Percentiles rank a stretch among this genome's conserved stretches.
phyloP scores from a whole-genome alignment of 2,888 invertebrate genomes.

The Hydroisotoma schaefferi region DNA sequence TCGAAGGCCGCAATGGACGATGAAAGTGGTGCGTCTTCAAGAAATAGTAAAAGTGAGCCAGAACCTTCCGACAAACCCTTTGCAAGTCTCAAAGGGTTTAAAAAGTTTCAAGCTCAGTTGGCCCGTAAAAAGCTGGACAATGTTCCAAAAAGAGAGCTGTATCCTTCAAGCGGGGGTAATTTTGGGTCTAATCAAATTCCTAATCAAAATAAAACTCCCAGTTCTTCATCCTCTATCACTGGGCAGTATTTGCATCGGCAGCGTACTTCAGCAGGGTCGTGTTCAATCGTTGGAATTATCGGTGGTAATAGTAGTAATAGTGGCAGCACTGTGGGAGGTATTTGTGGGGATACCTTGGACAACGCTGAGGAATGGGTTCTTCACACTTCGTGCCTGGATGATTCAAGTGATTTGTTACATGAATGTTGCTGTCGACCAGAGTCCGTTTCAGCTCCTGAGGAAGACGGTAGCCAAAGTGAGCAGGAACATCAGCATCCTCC shows the following conservation, averaged over 20 bases:
- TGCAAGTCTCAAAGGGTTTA: slow-evolving; percentile 33
- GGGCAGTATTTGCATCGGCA: slow-evolving; percentile 7
- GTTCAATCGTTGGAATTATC: slow-evolving; percentile 5
- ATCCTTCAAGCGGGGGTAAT: not conserved
- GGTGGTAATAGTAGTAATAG: slow-evolving; percentile 17
- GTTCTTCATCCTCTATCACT: slow-evolving; percentile 18
- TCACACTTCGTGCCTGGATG: slow-evolving; percentile 47
- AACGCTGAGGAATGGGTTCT: slow-evolving; percentile 46
- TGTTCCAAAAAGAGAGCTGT: slow-evolving; percentile 14
- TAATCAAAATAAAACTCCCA: not conserved
- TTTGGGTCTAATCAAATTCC: not conserved
- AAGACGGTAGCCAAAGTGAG: not conserved
- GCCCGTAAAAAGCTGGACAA: slow-evolving; percentile 32
- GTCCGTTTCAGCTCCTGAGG: slow-evolving; percentile 26
- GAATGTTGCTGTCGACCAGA: slow-evolving; percentile 47
- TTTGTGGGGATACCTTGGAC: slow-evolving; percentile 17
- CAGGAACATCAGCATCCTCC: not conserved
- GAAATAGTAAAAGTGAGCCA: not conserved
- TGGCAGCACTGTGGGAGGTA: slow-evolving; percentile 14
- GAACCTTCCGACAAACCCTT: slow-evolving; percentile 17
- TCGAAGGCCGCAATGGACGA: slow-evolving; percentile 48
- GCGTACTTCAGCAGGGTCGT: not conserved
- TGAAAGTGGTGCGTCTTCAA: slow-evolving; percentile 9
- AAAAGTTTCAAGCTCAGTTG: slow-evolving; percentile 36
- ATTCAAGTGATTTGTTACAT: slow-evolving; percentile 44